Evolutionary conservation across 2,888 invertebrate genomes (phyloP).

Genomic region (Argyra leucocephala): DNA sequence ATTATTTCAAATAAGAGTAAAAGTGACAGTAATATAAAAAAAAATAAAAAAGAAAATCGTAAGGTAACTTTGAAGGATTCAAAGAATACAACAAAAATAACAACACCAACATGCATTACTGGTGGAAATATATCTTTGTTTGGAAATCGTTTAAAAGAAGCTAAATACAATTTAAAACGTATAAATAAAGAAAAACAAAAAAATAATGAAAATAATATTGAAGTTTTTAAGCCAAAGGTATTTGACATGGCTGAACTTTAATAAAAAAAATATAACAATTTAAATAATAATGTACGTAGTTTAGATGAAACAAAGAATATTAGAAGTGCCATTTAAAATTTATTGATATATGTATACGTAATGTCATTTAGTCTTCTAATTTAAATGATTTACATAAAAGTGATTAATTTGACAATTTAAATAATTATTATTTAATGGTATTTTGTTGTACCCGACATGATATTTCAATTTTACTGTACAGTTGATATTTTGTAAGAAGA

Average conservation of each 20-base stretch:
- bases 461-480: too few relatives aligned
- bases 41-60: background rate
- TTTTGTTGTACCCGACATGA: too few relatives aligned
- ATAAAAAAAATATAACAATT: background rate
- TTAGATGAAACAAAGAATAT: too few relatives aligned
- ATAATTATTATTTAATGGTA: too few relatives aligned
- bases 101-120: background rate
- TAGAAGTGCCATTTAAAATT: too few relatives aligned
- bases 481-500: too few relatives aligned
- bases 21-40: background rate
- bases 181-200: background rate
- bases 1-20: background rate
- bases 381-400: too few relatives aligned
- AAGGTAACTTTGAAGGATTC: background rate
- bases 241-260: background rate
- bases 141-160: background rate
- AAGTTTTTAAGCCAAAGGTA: background rate
- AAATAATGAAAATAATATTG: constrained; percentile 1
- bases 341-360: too few relatives aligned
- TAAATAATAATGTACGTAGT: too few relatives aligned
- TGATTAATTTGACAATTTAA: too few relatives aligned
- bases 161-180: background rate
- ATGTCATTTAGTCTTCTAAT: too few relatives aligned
- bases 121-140: background rate
- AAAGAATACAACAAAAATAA: too few relatives aligned